These are phyloP conservation scores for Coregonus clupeaformis DNA, from an alignment of 2,113 vertebrate species.

Conservation along the genomic window DNA sequence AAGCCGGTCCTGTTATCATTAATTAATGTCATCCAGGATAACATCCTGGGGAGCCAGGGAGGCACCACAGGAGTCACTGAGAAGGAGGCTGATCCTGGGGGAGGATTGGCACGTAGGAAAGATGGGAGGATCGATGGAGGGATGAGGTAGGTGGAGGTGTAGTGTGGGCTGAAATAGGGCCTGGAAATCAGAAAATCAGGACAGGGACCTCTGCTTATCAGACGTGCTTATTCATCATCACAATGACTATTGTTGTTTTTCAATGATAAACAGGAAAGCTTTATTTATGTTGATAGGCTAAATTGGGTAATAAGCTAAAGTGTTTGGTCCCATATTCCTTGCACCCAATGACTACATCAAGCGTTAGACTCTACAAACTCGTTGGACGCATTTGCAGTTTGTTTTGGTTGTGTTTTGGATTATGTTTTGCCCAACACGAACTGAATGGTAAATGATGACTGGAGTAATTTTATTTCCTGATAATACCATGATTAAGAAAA, in stretches of 20 bases:
- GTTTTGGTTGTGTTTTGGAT: no score
- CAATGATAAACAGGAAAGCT: no score
- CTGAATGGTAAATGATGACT: no score
- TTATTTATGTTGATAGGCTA: no score
- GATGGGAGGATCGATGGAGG: slow-evolving; percentile 16
- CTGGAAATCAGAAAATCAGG: not conserved
- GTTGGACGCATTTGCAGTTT: no score
- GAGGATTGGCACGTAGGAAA: slow-evolving; percentile 15
- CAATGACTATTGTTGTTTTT: not conserved
- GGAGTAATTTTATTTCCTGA: no score
- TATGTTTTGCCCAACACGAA: no score
- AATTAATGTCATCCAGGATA: slow-evolving; percentile 71
- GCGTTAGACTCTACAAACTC: no score
- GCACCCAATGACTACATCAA: no score
- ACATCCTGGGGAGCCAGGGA: slow-evolving; percentile 48
- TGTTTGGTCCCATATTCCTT: no score
- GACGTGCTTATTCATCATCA: not conserved
- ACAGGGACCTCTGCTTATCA: not conserved
- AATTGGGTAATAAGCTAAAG: no score
- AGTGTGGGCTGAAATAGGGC: not conserved
- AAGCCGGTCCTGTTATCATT: slow-evolving; percentile 67
- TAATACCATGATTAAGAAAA: no score
- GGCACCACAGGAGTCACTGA: slow-evolving; percentile 51
- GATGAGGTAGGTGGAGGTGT: not conserved
- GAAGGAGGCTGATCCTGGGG: slow-evolving; percentile 51